Evolutionary conservation across 2,888 invertebrate genomes (phyloP), one percentile per base, ranked within the genome.

Genomic region (Apamea anceps): DNA sequence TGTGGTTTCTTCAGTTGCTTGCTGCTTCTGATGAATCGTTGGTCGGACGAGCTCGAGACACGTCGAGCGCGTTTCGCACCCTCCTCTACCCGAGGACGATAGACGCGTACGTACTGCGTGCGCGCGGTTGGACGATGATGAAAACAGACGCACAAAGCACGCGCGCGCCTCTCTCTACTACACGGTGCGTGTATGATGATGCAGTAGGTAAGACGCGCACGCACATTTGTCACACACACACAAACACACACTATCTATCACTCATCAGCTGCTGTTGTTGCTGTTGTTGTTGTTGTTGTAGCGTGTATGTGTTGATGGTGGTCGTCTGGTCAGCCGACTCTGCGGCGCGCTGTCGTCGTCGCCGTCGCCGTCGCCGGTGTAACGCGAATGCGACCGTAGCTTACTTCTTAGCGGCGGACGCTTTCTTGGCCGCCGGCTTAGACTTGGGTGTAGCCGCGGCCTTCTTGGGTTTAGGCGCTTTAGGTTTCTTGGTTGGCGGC

Each of bases 401-500:
- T 80, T 84, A 84, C 88, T 90, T 90, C 79, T 88, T 88, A 42
- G 88, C 83, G 28, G 89, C 86, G 80, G 85, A 67, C 12, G 79
- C 62, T 86, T 90, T 90, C 84, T 90, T 91, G 25, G 89, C 87
- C 68, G 89, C 87, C 71, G 85, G 85, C 70, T 85, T 85, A 51
- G 90, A 87, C 81, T 89, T 90, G 72, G 91, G 89, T 45, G 90
- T 85, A 15, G 90, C 87, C 28, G 80, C 80, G 18, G 91, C 90
- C 88, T 91, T 94, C 88, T 94, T 94, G 18, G 95, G 93, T 77
- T 94, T 95, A 15, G 95, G 94, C 5, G 95, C 92, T 82, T 93
- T 95, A 0, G 95, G 93, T 73, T 94, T 95, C 81, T 93, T 94
- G 84, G 93, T 91, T 2, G 94, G 91, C 60, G 95, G 95, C 54